A percentile compares a stretch with the other conserved stretches of the same genome.
These are phyloP conservation scores for Drosophila differens DNA, from an alignment of 2,888 invertebrate species.

Conservation along the genomic window DNA sequence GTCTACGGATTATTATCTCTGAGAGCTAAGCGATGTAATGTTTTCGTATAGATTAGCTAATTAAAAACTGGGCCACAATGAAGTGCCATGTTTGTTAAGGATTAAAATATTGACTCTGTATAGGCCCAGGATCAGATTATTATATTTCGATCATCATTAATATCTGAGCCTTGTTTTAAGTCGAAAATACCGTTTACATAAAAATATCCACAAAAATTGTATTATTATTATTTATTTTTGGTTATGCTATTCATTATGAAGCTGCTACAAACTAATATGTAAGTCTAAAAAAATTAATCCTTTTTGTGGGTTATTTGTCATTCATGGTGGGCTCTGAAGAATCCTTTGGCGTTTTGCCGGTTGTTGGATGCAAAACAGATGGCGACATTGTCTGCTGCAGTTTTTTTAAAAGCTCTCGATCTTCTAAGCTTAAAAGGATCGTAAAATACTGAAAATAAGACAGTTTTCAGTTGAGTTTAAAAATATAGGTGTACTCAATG, in stretches of 20 bases:
- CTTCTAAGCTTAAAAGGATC: slow-evolving; percentile 31
- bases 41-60: not conserved
- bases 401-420: slow-evolving; percentile 37
- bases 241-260: not conserved
- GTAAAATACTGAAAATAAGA: slow-evolving; percentile 33
- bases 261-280: not conserved
- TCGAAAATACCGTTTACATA: not conserved
- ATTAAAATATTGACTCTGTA: not conserved
- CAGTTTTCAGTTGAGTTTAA: not conserved
- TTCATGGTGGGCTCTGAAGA: not conserved
- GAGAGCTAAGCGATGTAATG: not conserved
- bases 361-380: slow-evolving; percentile 2
- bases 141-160: not conserved
- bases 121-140: not conserved
- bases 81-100: not conserved
- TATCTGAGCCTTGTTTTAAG: not conserved
- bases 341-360: slow-evolving; percentile 5
- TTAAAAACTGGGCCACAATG: not conserved
- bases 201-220: too few species aligned
- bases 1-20: not conserved
- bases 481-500: not conserved
- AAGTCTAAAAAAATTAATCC: not conserved
- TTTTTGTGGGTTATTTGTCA: not conserved
- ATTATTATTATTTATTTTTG: not conserved
- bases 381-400: slow-evolving; percentile 31